Evolutionary conservation across 2,113 vertebrate species (phyloP).

Genomic region (Taxidea taxus): DNA sequence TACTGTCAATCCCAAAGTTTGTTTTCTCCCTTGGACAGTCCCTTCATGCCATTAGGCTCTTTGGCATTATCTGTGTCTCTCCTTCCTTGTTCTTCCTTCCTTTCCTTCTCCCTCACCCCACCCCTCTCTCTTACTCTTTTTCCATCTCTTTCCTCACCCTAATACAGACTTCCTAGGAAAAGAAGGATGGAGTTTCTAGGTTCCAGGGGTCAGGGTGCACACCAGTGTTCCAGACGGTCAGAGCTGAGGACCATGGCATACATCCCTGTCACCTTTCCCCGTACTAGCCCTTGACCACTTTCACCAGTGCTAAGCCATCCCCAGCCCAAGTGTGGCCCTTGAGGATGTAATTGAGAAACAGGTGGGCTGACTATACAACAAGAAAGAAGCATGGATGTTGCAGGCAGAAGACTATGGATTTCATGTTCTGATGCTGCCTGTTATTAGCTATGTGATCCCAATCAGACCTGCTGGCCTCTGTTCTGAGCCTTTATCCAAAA

Average conservation of each 20-base stretch:
- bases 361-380: not conserved
- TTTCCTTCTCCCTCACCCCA: not conserved
- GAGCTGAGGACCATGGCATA: not conserved
- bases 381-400: not conserved
- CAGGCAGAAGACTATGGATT: not conserved
- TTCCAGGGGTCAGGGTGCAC: not conserved
- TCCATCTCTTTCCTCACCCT: not conserved
- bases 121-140: not conserved
- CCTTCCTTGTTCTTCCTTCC: not conserved
- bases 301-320: not conserved
- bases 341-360: not conserved
- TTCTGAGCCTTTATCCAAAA: not conserved
- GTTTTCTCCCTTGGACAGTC: not conserved
- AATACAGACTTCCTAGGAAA: not conserved
- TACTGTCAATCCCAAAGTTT: not conserved
- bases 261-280: not conserved
- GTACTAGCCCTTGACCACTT: not conserved
- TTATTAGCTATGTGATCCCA: not conserved
- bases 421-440: not conserved
- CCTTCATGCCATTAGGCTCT: not conserved
- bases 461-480: not conserved
- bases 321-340: not conserved
- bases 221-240: not conserved
- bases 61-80: not conserved
- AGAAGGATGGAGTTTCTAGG: not conserved